Evolutionary conservation across 1,140 invertebrate genomes (phyloP).

Genomic region (Centruroides vittatus): DNA sequence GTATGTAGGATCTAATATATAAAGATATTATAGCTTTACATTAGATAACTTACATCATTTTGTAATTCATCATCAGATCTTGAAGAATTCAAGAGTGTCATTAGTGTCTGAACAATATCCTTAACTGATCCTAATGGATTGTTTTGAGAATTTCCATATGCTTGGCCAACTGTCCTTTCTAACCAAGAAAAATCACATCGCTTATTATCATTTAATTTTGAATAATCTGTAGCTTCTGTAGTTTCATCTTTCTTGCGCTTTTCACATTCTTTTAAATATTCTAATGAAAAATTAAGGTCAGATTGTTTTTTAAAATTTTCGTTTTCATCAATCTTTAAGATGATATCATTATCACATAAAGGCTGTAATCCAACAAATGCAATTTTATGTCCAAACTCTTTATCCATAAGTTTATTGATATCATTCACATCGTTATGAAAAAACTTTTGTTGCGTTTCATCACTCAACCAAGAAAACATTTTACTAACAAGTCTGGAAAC

Average conservation of each 20-base stretch:
- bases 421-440: neutral
- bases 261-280: conserved; percentile 7
- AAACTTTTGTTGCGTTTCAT: neutral
- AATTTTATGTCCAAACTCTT: conserved; percentile 24
- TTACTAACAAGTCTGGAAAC: conserved; percentile 24
- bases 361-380: conserved; percentile 7
- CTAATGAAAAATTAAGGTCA: conserved; percentile 1
- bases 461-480: conserved; percentile 14
- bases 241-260: neutral
- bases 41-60: conserved; percentile 43
- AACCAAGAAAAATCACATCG: conserved; percentile 12
- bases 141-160: conserved; percentile 5
- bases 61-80: conserved; percentile 56
- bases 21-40: neutral
- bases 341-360: conserved; percentile 2
- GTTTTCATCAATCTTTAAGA: conserved; percentile 2
- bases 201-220: neutral
- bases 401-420: neutral
- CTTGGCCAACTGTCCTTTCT: conserved; percentile 13
- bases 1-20: neutral
- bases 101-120: conserved; percentile 43
- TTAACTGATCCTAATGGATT: conserved; percentile 18
- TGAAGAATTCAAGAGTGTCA: conserved; percentile 43
- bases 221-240: too few relatives aligned
- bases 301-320: neutral